Conservation (phyloP, 2,113 vertebrate species). For the Formicarius rufipectus region DNA sequence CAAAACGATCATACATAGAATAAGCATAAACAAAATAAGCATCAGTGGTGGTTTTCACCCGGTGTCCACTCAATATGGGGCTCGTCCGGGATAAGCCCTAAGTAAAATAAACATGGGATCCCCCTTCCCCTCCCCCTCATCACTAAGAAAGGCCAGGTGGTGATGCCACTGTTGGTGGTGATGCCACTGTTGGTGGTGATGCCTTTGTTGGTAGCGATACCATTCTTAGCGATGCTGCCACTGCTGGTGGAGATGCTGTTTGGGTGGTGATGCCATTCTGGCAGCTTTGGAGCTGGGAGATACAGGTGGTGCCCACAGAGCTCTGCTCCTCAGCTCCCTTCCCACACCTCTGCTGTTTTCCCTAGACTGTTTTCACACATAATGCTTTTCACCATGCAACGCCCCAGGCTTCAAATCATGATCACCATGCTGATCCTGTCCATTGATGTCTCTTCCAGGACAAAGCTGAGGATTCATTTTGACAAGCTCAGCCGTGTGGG, state of each 20-base stretch:
- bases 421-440: background rate
- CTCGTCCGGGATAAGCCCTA: too few relatives aligned
- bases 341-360: background rate
- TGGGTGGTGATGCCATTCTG: background rate
- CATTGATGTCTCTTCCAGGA: background rate
- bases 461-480: background rate
- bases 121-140: too few relatives aligned
- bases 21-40: too few relatives aligned
- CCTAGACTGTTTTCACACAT: background rate
- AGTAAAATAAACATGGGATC: too few relatives aligned
- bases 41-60: too few relatives aligned
- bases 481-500: background rate
- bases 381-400: background rate
- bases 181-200: background rate
- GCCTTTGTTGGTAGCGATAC: background rate
- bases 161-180: background rate
- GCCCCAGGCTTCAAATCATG: background rate
- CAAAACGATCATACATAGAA: too few relatives aligned
- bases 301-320: background rate
- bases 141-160: background rate
- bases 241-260: background rate
- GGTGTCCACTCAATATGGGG: too few relatives aligned
- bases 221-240: background rate
- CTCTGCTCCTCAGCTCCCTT: background rate
- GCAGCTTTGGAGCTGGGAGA: background rate